Conservation (phyloP, 2,797 vertebrate genomes). For the Botia almorhae region DNA sequence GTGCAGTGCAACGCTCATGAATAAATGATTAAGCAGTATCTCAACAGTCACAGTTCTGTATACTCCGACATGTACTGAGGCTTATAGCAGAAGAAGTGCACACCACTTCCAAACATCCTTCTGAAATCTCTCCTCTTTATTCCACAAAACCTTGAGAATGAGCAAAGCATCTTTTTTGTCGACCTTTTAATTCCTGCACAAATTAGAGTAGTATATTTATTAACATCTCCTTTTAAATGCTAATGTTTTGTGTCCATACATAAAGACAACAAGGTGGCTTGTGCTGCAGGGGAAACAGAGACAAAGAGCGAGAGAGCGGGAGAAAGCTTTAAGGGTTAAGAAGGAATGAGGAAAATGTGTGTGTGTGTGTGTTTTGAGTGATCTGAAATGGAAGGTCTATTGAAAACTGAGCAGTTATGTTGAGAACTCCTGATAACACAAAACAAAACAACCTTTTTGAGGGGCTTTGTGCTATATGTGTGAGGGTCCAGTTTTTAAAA, state of each 20-base stretch:
- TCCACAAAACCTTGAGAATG: constrained; percentile 37
- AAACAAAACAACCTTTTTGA: constrained; percentile 34
- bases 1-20: constrained; percentile 49
- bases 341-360: constrained; percentile 43
- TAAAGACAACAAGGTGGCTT: constrained; percentile 72
- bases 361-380: constrained; percentile 46
- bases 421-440: constrained; percentile 40
- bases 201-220: constrained; percentile 72
- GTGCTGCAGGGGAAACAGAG: constrained; percentile 40
- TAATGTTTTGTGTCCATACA: constrained; percentile 76
- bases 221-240: constrained; percentile 81
- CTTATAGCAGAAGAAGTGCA: constrained; percentile 11
- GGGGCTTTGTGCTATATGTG: neutral
- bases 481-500: constrained; percentile 12
- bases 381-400: constrained; percentile 55
- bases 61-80: constrained; percentile 21
- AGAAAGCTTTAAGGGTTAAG: constrained; percentile 49
- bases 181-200: constrained; percentile 54
- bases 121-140: constrained; percentile 24
- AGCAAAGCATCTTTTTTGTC: constrained; percentile 45
- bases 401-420: constrained; percentile 46
- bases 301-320: constrained; percentile 5
- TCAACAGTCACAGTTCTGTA: constrained; percentile 15
- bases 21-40: constrained; percentile 50
- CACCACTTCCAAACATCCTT: constrained; percentile 14